Percentiles rank a stretch among this genome's conserved stretches.
phyloP scores from a whole-genome alignment of 2,797 vertebrate genomes.

The Ctenopoma multispine region DNA sequence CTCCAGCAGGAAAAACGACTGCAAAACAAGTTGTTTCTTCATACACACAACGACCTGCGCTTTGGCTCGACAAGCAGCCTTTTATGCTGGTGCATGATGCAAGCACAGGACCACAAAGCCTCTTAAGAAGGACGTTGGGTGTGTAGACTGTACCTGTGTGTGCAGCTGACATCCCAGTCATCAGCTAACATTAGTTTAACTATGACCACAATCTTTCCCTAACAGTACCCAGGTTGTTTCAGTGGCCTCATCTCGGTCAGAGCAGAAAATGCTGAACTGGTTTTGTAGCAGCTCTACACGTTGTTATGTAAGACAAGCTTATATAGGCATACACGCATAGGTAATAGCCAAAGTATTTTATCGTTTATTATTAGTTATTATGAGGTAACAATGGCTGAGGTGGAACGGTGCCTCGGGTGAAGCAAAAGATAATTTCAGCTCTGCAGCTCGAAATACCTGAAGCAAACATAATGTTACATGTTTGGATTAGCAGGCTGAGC shows the following conservation, averaged over 20 bases:
- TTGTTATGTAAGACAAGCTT: no score
- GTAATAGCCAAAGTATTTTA: no score
- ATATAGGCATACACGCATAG: no score
- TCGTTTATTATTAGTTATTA: neutral
- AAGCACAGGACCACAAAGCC: neutral
- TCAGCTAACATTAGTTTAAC: neutral
- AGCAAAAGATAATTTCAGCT: neutral
- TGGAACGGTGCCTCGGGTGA: neutral
- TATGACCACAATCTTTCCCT: neutral
- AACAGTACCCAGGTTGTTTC: neutral
- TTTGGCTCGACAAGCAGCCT: neutral
- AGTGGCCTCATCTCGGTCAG: neutral
- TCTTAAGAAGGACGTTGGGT: neutral
- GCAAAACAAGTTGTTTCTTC: neutral
- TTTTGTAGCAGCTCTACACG: no score
- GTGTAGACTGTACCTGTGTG: neutral
- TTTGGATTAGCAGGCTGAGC: slow-evolving; percentile 4
- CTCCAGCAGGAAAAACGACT: neutral
- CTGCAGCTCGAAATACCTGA: slow-evolving; percentile 4
- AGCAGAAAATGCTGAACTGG: neutral
- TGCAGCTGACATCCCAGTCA: neutral
- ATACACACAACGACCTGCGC: neutral
- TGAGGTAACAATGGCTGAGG: neutral
- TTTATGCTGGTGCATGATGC: neutral
- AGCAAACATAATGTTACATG: slow-evolving; percentile 10